Base-by-base conservation (phyloP, 2,797 vertebrate species). In the Fistularia commersonii region DNA sequence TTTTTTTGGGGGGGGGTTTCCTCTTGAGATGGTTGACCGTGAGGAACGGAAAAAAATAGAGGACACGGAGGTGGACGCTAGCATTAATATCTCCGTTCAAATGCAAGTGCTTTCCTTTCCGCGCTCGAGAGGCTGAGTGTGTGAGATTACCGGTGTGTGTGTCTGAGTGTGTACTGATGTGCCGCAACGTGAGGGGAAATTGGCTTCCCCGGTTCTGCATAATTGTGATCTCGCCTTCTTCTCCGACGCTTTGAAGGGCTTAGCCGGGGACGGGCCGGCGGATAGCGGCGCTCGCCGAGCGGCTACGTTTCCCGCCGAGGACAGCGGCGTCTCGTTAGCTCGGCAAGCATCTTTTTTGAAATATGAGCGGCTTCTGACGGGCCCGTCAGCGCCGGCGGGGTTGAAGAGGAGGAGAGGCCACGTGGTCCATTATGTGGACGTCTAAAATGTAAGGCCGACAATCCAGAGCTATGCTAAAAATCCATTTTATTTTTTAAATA, bases 251-350 rank as follows among this genome's bases (percentile, higher is more conserved):
- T 72, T 79, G 72, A 81, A 64, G 69, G 66, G 58, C 56, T 69
- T 57, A 81, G 76, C 58, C 1, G 49, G 46, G n/a, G n/a, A n/a
- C 61, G 45, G 74, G 58, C 59, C 77, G 73, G 66, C 32, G n/a
- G 49, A 67, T 79, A 69, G 53, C 75, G 69, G 62, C 69, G 71
- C 68, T 66, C 69, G 61, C 77, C 81, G 79, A 81, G 82, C 57
- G 64, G 66, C 68, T 79, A 64, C 8, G 69, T 77, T 79, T 81
- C 71, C 72, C 55, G 70, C 71, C 61, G 73, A 74, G 70, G 60
- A 76, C 54, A 77, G 71, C 47, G 5, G 67, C 67, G 61, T 76
- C 74, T 77, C 74, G 69, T 83, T 81, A 76, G 72, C 65, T 67
- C 12, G 49, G 46, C 0, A 7, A 64, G 55, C 51, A 65, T 61